These are phyloP conservation scores for Orthosia gracilis DNA, from an alignment of 2,888 invertebrate species.

Conservation along the genomic window DNA sequence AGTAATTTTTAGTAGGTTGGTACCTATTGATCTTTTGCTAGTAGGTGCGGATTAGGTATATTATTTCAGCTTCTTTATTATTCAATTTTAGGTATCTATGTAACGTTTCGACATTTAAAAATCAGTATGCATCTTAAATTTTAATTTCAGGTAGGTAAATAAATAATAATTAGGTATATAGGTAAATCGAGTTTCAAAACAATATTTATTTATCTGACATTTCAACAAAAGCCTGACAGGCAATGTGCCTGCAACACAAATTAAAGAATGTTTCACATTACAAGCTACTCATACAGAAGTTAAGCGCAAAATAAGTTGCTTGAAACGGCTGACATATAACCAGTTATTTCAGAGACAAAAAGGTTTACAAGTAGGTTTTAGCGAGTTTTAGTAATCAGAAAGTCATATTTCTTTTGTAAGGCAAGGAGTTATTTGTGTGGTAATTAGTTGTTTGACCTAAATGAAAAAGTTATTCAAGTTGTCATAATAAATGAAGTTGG, in stretches of 20 bases:
- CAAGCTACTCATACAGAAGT: slow-evolving; percentile 11
- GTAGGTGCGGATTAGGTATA: too few relatives aligned
- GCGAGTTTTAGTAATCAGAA: slow-evolving; percentile 13
- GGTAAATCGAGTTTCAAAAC: neutral
- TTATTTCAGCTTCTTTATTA: too few relatives aligned
- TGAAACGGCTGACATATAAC: slow-evolving; percentile 1
- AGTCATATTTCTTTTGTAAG: neutral
- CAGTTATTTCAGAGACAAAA: slow-evolving; percentile 30
- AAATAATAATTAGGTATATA: neutral
- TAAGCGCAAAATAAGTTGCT: slow-evolving; percentile 5
- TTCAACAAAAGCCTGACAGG: neutral
- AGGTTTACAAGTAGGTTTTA: slow-evolving; percentile 26
- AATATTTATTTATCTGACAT: neutral
- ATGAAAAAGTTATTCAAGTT: neutral
- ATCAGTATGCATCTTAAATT: neutral
- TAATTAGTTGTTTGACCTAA: slow-evolving; percentile 5
- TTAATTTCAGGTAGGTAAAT: neutral
- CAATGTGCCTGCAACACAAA: slow-evolving; percentile 27
- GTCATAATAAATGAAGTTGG: neutral
- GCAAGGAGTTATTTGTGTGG: neutral
- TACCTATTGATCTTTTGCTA: too few relatives aligned
- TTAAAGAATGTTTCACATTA: slow-evolving; percentile 48
- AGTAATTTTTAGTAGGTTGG: too few relatives aligned
- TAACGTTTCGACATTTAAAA: neutral
- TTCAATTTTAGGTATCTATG: neutral